Evolutionary conservation across 2,888 invertebrate species (phyloP).

Genomic region (Drosophila colorata): DNA sequence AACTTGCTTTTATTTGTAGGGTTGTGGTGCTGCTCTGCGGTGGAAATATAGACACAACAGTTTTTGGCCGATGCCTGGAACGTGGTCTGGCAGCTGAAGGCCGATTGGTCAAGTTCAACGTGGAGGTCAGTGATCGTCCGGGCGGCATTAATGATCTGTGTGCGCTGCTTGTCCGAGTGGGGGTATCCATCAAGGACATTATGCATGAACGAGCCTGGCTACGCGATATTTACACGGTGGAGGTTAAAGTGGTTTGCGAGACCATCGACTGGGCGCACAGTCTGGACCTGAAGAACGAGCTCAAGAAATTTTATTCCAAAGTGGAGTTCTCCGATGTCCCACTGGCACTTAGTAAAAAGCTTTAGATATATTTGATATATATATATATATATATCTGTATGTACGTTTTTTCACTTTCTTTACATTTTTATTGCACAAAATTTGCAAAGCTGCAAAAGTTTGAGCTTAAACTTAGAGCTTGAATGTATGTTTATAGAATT

Average conservation of each 20-base stretch:
- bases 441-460: slow-evolving; percentile 50
- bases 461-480: slow-evolving; percentile 59
- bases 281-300: slow-evolving; percentile 87
- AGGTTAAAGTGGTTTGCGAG: slow-evolving; percentile 95
- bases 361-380: slow-evolving; percentile 1
- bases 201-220: slow-evolving; percentile 98
- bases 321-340: slow-evolving; percentile 86
- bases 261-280: slow-evolving; percentile 93
- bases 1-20: slow-evolving; percentile 84
- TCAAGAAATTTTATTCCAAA: slow-evolving; percentile 87
- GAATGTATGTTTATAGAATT: slow-evolving; percentile 42
- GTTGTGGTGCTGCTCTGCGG: slow-evolving; percentile 94
- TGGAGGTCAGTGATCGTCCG: slow-evolving; percentile 93
- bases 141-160: slow-evolving; percentile 94
- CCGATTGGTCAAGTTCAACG: slow-evolving; percentile 90
- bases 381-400: slow-evolving; percentile 35
- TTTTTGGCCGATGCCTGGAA: slow-evolving; percentile 94
- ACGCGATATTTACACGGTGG: slow-evolving; percentile 93
- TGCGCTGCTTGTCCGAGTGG: slow-evolving; percentile 90
- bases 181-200: slow-evolving; percentile 97
- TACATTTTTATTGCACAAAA: slow-evolving; percentile 51
- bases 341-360: slow-evolving; percentile 74
- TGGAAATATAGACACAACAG: slow-evolving; percentile 96
- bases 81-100: slow-evolving; percentile 95
- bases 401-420: slow-evolving; percentile 36